These are phyloP conservation scores for Aegypius monachus DNA, from an alignment of 2,113 vertebrate genomes.

Conservation along the genomic window DNA sequence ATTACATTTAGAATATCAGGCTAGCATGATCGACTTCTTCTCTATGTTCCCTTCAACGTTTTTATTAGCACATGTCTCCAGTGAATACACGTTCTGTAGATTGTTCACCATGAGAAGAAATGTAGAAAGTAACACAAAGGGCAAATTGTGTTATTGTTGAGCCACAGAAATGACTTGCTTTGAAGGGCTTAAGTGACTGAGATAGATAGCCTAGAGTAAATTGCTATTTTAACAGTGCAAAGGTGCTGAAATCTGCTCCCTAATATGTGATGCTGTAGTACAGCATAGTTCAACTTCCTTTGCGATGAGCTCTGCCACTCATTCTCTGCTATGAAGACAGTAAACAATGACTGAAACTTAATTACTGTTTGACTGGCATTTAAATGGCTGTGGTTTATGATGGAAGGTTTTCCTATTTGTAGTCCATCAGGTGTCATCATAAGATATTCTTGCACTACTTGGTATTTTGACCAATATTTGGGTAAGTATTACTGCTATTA, in stretches of 20 bases:
- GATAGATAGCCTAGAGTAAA: background rate
- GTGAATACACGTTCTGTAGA: rapidly evolving
- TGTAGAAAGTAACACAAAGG: background rate
- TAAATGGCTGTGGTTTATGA: background rate
- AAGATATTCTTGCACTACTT: background rate
- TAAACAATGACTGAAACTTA: background rate
- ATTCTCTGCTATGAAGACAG: background rate
- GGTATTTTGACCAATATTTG: background rate
- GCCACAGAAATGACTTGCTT: background rate
- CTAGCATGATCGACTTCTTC: background rate
- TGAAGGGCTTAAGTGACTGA: background rate
- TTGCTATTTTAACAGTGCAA: background rate
- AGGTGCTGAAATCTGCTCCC: background rate
- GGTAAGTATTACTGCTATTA: background rate
- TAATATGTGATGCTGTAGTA: background rate
- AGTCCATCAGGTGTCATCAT: background rate
- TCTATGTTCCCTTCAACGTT: background rate
- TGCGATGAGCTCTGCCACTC: background rate
- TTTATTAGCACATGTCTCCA: background rate
- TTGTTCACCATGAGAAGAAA: background rate
- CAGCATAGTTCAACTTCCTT: background rate
- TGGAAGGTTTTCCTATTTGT: background rate
- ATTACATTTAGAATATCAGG: background rate
- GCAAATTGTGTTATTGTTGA: background rate
- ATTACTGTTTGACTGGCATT: background rate